phyloP scores from a whole-genome alignment of 2,113 vertebrate genomes.

The Orthonyx spaldingii region DNA sequence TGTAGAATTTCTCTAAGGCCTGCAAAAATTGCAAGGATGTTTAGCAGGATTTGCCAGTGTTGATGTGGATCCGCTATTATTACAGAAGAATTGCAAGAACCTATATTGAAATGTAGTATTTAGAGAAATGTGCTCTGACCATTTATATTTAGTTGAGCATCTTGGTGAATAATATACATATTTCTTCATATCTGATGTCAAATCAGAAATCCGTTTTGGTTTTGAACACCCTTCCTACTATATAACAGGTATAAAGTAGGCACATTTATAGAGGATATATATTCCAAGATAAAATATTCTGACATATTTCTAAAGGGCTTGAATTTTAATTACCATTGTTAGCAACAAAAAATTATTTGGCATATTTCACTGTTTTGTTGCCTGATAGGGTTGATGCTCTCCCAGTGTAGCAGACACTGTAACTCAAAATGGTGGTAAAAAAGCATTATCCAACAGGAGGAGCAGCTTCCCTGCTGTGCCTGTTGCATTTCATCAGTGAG shows the following conservation, averaged over 20 bases:
- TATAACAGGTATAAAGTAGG: background rate
- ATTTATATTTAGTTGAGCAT: background rate
- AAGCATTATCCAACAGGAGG: background rate
- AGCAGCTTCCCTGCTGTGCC: background rate
- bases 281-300: too few species aligned
- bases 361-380: background rate
- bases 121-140: fast-evolving
- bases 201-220: background rate
- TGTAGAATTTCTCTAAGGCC: background rate
- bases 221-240: background rate
- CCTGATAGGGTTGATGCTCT: background rate
- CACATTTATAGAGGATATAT: fast-evolving
- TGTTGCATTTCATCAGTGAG: background rate
- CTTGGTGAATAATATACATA: background rate
- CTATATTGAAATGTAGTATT: background rate
- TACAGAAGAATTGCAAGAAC: background rate
- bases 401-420: background rate
- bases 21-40: background rate
- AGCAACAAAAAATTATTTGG: background rate
- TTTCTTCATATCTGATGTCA: background rate
- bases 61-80: background rate
- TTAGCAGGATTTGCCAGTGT: background rate
- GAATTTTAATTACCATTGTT: background rate
- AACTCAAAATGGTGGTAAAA: background rate
- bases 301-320: background rate